Percentiles rank a stretch among this genome's conserved stretches.
These are phyloP conservation scores for Nomada lathburiana DNA, from an alignment of 2,888 invertebrate species.

Conservation along the genomic window DNA sequence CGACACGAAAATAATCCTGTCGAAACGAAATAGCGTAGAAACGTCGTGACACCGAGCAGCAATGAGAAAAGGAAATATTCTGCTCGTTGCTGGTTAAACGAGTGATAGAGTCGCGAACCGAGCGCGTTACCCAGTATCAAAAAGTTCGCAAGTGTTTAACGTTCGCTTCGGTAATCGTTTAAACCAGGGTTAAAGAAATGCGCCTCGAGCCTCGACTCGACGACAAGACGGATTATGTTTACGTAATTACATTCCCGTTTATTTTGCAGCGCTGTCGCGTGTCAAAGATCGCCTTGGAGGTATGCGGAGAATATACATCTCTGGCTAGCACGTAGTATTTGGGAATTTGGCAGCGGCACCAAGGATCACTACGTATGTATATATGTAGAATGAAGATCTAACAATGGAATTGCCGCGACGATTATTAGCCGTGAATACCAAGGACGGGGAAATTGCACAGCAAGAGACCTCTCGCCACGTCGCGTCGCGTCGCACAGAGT, in stretches of 20 bases:
- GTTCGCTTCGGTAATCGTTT: too few relatives aligned
- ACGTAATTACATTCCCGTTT: background rate
- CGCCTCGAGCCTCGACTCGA: too few relatives aligned
- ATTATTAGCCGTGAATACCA: conserved; percentile 72
- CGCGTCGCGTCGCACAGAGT: conserved; percentile 51
- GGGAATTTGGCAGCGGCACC: conserved; percentile 44
- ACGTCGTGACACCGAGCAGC: too few relatives aligned
- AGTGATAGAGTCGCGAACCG: background rate
- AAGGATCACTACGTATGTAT: conserved; percentile 30
- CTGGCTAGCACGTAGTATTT: conserved; percentile 4
- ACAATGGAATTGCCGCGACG: conserved; percentile 68
- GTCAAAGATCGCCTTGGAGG: background rate
- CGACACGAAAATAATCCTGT: conserved; percentile 11
- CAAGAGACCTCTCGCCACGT: conserved; percentile 42
- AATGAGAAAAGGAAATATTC: background rate
- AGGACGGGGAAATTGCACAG: conserved; percentile 64
- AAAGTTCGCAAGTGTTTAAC: too few relatives aligned
- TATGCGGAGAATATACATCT: conserved; percentile 1
- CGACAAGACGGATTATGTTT: background rate
- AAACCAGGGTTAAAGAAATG: background rate
- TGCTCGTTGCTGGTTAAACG: conserved; percentile 3
- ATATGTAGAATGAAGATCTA: conserved; percentile 27
- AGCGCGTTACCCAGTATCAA: background rate
- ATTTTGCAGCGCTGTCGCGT: background rate
- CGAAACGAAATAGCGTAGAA: background rate